Evolutionary conservation across 2,888 invertebrate species (phyloP).

Genomic region (Drosophila kuntzei): DNA sequence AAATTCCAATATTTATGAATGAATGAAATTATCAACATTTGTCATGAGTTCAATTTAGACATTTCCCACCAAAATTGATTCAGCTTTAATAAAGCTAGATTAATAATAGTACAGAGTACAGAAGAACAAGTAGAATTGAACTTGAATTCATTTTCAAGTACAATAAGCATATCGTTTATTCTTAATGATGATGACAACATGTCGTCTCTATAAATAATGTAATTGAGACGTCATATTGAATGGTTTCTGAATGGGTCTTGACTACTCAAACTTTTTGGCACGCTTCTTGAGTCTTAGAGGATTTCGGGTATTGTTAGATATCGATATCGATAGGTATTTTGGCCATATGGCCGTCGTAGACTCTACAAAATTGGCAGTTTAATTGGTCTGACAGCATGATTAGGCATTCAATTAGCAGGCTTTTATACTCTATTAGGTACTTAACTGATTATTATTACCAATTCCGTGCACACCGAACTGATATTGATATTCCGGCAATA

Average conservation of each 20-base stretch:
- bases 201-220: slow-evolving; percentile 20
- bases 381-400: slow-evolving; percentile 46
- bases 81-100: slow-evolving; percentile 2
- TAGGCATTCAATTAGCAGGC: slow-evolving; percentile 66
- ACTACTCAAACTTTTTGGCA: slow-evolving; percentile 33
- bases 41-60: neutral
- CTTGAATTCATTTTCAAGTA: slow-evolving; percentile 49
- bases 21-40: slow-evolving; percentile 9
- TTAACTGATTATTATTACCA: slow-evolving; percentile 58
- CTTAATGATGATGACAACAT: slow-evolving; percentile 53
- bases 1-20: slow-evolving; percentile 2
- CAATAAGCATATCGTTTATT: slow-evolving; percentile 37
- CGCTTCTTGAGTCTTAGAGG: slow-evolving; percentile 29
- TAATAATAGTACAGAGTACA: slow-evolving; percentile 7
- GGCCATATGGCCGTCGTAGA: slow-evolving; percentile 25
- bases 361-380: slow-evolving; percentile 25
- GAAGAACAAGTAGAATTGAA: slow-evolving; percentile 26
- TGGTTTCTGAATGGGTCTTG: slow-evolving; percentile 40
- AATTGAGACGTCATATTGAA: slow-evolving; percentile 37
- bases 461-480: slow-evolving; percentile 49
- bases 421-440: slow-evolving; percentile 63
- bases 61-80: neutral
- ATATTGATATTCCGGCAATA: slow-evolving; percentile 62
- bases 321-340: slow-evolving; percentile 8
- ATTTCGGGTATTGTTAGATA: slow-evolving; percentile 15